These are phyloP conservation scores for Jordanella pulchra DNA, from an alignment of 2,797 vertebrate genomes.

Conservation along the genomic window DNA sequence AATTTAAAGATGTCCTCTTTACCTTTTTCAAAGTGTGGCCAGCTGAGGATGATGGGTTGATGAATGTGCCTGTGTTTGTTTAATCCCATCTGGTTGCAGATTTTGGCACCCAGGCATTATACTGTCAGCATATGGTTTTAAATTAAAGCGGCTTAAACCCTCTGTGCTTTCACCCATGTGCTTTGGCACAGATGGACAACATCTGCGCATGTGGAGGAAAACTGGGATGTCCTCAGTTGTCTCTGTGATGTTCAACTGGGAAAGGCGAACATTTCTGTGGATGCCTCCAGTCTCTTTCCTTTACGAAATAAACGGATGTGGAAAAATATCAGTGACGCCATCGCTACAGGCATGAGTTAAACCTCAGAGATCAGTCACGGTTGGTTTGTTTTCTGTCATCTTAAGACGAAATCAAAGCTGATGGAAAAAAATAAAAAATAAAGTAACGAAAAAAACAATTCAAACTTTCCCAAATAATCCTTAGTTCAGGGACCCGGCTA, in stretches of 20 bases:
- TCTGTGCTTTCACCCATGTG: slow-evolving; percentile 45
- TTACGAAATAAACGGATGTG: neutral
- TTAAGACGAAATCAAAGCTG: neutral
- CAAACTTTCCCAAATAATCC: no score
- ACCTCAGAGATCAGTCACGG: slow-evolving; percentile 5
- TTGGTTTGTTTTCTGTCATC: neutral
- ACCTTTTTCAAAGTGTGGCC: slow-evolving; percentile 55
- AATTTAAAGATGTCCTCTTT: slow-evolving; percentile 20
- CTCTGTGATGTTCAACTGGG: neutral
- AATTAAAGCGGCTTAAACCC: slow-evolving; percentile 66
- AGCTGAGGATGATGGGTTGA: slow-evolving; percentile 63
- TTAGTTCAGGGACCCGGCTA: neutral
- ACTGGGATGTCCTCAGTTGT: slow-evolving; percentile 25
- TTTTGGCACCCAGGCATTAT: slow-evolving; percentile 60
- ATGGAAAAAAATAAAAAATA: neutral
- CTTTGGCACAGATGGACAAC: slow-evolving; percentile 30
- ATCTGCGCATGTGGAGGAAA: slow-evolving; percentile 9
- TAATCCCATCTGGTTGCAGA: slow-evolving; percentile 60
- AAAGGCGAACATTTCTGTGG: neutral
- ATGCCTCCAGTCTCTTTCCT: neutral
- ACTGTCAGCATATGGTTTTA: slow-evolving; percentile 65
- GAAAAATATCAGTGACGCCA: neutral
- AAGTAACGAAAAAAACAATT: no score
- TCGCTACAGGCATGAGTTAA: slow-evolving; percentile 11
- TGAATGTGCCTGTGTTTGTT: slow-evolving; percentile 47